Base-by-base conservation (phyloP, 1,140 invertebrate genomes). In the Papilio dardanus region DNA sequence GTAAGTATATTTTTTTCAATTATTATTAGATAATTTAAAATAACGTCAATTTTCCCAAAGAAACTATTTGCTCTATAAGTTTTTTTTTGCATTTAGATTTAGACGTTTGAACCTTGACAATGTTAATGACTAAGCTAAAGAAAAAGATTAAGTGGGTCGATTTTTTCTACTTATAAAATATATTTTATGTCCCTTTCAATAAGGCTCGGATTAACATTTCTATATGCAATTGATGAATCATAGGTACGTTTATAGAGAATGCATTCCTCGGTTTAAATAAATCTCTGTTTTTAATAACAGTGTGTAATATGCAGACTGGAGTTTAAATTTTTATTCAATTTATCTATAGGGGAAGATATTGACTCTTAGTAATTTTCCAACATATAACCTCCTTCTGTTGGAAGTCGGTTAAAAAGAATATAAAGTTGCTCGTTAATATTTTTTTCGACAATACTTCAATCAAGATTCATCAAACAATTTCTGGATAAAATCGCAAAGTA, bases 91-190 rank as follows among this genome's bases (percentile, higher is more conserved):
- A 46, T 30, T 71, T 46, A 30, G 24, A 40, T 40, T 42, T 40
- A 46, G 71, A 14, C 46, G 31, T 10, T 54, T 54, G 71, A 73
- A 73, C 71, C 71, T 73, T 73, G 71, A 30, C 71, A 73, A 73
- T 73, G 50, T 73, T 24, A 73, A 73, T 73, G 71, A 73, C 71
- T 73, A 73, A 73, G 69, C 69, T 54, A 50, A 58, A 50, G 71
- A 54, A 73, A 58, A 73, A 73, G 19, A 33, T 31, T 73, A 73
- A 73, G 71, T 73, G 71, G 71, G 71, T 73, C 71, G 71, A 37
- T 73, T 33, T 30, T 33, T 50, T 73, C 40, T 46, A 21, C 12
- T 21, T 21, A 54, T 54, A 73, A 73, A 73, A 73, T 73, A 58
- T 58, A 35, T 73, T 73, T 73, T 73, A 73, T 54, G 33, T 28